Conservation (phyloP, 2,888 invertebrate genomes). For the Drosophila meridiana region DNA sequence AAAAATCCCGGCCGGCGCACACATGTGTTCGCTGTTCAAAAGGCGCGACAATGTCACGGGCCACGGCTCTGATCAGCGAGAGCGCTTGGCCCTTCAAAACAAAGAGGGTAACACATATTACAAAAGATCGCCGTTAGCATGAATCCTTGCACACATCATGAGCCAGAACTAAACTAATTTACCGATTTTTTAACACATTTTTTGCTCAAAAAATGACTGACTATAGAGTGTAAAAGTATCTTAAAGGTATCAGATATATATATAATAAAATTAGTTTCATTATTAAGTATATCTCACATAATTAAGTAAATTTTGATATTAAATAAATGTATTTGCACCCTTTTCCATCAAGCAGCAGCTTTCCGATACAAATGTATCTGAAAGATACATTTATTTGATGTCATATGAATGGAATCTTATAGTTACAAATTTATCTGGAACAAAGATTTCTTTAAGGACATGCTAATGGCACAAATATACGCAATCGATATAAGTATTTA, state of each 20-base stretch:
- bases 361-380: background rate
- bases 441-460: no score
- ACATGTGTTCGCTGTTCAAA: conserved; percentile 42
- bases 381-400: background rate
- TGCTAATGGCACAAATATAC: no score
- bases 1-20: conserved; percentile 9
- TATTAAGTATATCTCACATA: background rate
- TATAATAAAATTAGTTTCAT: background rate
- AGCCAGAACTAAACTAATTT: conserved; percentile 36
- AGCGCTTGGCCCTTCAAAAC: conserved; percentile 14
- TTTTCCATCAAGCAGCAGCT: background rate
- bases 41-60: conserved; percentile 62
- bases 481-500: no score
- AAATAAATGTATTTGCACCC: background rate
- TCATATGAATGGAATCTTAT: no score
- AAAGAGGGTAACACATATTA: background rate
- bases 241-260: background rate
- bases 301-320: background rate
- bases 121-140: conserved; percentile 8
- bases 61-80: conserved; percentile 30
- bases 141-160: conserved; percentile 33
- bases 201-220: background rate
- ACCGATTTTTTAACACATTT: background rate
- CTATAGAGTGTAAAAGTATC: background rate
- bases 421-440: background rate